Evolutionary conservation across 2,113 vertebrate species (phyloP), one percentile per base, ranked within the genome.

Genomic region (Sander lucioperca): DNA sequence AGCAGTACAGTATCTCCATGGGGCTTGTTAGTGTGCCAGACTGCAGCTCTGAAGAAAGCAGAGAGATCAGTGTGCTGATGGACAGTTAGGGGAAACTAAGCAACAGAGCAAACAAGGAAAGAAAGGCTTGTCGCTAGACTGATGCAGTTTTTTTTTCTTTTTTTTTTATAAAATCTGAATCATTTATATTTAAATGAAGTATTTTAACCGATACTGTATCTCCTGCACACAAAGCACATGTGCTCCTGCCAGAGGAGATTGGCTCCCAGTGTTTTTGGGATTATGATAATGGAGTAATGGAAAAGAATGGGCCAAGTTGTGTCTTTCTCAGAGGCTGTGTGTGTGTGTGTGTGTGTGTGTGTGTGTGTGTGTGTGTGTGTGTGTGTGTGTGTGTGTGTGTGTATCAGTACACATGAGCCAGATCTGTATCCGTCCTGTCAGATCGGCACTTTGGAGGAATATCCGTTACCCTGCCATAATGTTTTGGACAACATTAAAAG

Each of bases 41-140:
- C 19, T 74, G 6, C 53, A 56, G 57, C 36, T 83, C 51, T 53
- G 53, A 21, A 65, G 25, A 25, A 77, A 77, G 80, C 45, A 61
- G 76, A 74, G 69, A 64, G 64, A 62, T 75, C 74, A 79, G 36
- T n/a, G 48, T 30, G n/a, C 71, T 73, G 71, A 67, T 73, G 54
- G 45, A 82, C 61, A 79, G 61, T 75, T 59, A 71, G 58, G 18
- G 23, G 48, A 85, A 88, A 75, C 27, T 39, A 70, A 84, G 45
- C 5, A 8, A 66, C 58, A 0, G 1, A 36, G 25, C 14, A 74
- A 78, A 59, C 48, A 81, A 21, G 9, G 18, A 48, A 39, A 27
- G 11, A 59, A 30, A 53, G 16, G 47, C 64, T 9, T 7, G 33
- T 30, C 0, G 1, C 12, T 62, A 61, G 45, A 75, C 25, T 4